A percentile compares a stretch with the other conserved stretches of the same genome.
These are phyloP conservation scores for Drosophila athabasca DNA, from an alignment of 1,140 invertebrate genomes.

Conservation along the genomic window DNA sequence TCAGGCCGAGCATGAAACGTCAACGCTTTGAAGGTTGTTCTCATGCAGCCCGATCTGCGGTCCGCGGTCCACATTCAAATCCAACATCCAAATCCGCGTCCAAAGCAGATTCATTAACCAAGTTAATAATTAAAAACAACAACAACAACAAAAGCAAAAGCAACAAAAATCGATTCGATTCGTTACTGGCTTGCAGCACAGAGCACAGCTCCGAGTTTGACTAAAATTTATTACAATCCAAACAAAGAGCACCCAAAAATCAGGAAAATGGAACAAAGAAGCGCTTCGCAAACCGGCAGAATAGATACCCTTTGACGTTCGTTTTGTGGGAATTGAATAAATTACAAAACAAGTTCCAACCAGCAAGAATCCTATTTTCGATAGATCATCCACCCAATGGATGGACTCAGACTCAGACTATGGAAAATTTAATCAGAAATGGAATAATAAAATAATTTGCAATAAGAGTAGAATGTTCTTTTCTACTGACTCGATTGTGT, in stretches of 20 bases:
- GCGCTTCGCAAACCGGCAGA: too few relatives aligned
- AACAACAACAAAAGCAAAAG: conserved; percentile 58
- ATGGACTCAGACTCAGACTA: background rate
- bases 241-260: conserved; percentile 30
- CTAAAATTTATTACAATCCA: conserved; percentile 68
- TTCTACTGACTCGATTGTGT: too few relatives aligned
- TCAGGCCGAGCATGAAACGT: conserved; percentile 43
- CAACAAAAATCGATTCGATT: conserved; percentile 54
- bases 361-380: too few relatives aligned
- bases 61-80: conserved; percentile 54
- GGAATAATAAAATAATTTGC: too few relatives aligned
- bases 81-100: conserved; percentile 45
- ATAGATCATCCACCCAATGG: too few relatives aligned
- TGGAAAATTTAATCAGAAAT: background rate
- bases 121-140: conserved; percentile 74
- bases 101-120: conserved; percentile 53
- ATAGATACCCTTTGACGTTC: too few relatives aligned
- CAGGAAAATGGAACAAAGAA: background rate
- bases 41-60: conserved; percentile 69
- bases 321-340: too few relatives aligned
- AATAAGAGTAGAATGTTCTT: too few relatives aligned
- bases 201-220: conserved; percentile 27
- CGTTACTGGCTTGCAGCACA: conserved; percentile 51
- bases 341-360: too few relatives aligned
- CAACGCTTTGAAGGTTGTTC: conserved; percentile 67